phyloP scores from a whole-genome alignment of 2,113 vertebrate genomes.

The Brachyhypopomus gauderio region DNA sequence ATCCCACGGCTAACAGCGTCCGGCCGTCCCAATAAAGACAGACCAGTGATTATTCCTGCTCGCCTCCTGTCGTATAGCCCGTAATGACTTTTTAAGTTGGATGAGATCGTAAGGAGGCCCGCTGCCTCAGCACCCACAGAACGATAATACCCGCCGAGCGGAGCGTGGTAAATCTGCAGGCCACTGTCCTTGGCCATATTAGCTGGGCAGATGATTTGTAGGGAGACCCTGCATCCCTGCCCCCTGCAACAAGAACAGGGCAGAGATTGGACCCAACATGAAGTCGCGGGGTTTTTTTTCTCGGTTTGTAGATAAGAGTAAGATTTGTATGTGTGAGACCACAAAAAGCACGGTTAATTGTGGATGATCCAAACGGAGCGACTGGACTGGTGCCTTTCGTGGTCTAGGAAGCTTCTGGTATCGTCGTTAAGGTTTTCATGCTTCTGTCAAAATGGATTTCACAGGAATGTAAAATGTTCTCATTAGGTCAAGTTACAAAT shows the following conservation, averaged over 20 bases:
- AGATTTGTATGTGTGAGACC: background rate
- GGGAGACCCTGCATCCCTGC: background rate
- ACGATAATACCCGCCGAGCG: conserved; percentile 59
- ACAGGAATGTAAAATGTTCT: background rate
- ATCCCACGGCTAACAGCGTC: conserved; percentile 38
- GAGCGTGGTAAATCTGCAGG: conserved; percentile 56
- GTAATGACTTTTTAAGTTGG: conserved; percentile 67
- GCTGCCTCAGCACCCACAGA: conserved; percentile 64
- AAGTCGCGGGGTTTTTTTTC: background rate
- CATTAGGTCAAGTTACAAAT: background rate
- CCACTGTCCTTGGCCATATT: conserved; percentile 55
- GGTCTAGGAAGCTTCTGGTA: background rate
- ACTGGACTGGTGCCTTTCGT: background rate
- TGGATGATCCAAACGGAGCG: conserved; percentile 1
- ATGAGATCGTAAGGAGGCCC: conserved; percentile 59
- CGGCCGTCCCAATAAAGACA: conserved; percentile 58
- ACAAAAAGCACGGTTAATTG: background rate
- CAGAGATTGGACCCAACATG: conserved; percentile 37
- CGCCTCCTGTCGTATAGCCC: conserved; percentile 57
- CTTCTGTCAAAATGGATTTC: background rate
- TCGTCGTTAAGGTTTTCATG: background rate
- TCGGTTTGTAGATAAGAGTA: background rate
- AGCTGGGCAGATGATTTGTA: conserved; percentile 55
- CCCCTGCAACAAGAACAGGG: conserved; percentile 29
- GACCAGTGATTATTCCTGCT: conserved; percentile 46